These are phyloP conservation scores for Potamilus streckersoni DNA, from an alignment of 1,140 invertebrate species.

Conservation along the genomic window DNA sequence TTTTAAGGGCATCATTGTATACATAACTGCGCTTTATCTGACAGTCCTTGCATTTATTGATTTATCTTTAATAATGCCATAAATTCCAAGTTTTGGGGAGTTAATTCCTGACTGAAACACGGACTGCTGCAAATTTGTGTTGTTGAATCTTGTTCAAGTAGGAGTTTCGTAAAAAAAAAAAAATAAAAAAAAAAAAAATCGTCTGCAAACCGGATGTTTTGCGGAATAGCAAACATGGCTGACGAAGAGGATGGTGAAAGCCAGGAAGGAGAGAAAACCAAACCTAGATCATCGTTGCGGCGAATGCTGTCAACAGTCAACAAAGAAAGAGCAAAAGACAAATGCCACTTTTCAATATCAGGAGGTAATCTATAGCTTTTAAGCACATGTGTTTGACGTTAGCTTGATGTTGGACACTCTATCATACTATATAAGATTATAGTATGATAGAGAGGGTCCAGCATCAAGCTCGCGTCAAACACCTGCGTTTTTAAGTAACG, in stretches of 20 bases:
- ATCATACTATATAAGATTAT: not conserved
- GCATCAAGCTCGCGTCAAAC: not conserved
- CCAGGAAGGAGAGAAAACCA: slow-evolving; percentile 19
- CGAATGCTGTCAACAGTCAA: slow-evolving; percentile 45
- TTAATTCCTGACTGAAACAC: too few species aligned
- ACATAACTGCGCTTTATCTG: too few species aligned
- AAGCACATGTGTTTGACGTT: not conserved
- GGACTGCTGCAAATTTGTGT: too few species aligned
- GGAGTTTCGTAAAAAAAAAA: too few species aligned
- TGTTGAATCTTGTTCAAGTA: too few species aligned
- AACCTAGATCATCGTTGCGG: slow-evolving; percentile 37
- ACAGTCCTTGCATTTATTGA: too few species aligned
- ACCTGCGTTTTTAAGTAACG: slow-evolving; percentile 2
- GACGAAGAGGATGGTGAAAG: slow-evolving; percentile 24
- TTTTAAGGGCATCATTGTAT: too few species aligned
- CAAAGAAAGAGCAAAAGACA: slow-evolving; percentile 41
- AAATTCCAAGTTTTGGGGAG: too few species aligned
- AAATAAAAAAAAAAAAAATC: too few species aligned
- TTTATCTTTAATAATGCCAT: too few species aligned
- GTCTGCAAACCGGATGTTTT: too few species aligned
- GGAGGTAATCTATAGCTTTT: slow-evolving; percentile 16
- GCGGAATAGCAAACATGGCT: slow-evolving; percentile 30
- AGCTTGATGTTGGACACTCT: slow-evolving; percentile 1
- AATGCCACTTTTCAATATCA: slow-evolving; percentile 24
- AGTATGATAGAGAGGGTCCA: too few species aligned